Base-by-base conservation (phyloP, 2,888 invertebrate species). In the Heliconius aoede region DNA sequence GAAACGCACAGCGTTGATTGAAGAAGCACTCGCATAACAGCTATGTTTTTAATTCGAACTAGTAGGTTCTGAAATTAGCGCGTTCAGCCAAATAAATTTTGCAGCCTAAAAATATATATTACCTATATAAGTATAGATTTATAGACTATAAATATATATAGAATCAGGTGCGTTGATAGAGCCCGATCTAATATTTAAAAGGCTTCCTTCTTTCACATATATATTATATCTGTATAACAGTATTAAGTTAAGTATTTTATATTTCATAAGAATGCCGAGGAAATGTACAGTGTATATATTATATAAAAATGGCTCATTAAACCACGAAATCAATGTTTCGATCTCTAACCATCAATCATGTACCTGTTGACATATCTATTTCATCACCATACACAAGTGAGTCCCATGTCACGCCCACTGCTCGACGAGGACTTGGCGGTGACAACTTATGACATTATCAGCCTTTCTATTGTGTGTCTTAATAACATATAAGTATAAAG, bases 321-420 rank as follows among this genome's bases (percentile, higher is more conserved):
- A 60, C 21, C 60, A 26, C 13, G 60, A 36, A 18, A 72, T 55
- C 51, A 55, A 28, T 28, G 9, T 8, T 26, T 26, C 32, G 40
- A 58, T 40, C 72, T 30, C 32, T 61, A 32, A 72, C 21, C 26
- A 61, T 68, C 24, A 60, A 40, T 72, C 26, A 58, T 40, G 36
- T 36, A 64, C 36, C 55, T 76, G 72, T 64, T 72, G 75, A 76
- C 72, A 73, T 32, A 68, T 67, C 24, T 62, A 68, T 79, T 77
- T 76, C 85, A 84, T 86, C 89, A 89, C 81, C 81, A 81, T 80
- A 82, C 21, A 51, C 85, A 84, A 84, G 82, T 81, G 78, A 76
- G 78, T 81, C 82, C 81, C 77, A 78, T 85, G 86, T 87, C 86
- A 86, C 86, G 83, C 85, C 86, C 84, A 88, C 87, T 82, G 76